phyloP scores from a whole-genome alignment of 2,888 invertebrate genomes.

The Dicycla oo region DNA sequence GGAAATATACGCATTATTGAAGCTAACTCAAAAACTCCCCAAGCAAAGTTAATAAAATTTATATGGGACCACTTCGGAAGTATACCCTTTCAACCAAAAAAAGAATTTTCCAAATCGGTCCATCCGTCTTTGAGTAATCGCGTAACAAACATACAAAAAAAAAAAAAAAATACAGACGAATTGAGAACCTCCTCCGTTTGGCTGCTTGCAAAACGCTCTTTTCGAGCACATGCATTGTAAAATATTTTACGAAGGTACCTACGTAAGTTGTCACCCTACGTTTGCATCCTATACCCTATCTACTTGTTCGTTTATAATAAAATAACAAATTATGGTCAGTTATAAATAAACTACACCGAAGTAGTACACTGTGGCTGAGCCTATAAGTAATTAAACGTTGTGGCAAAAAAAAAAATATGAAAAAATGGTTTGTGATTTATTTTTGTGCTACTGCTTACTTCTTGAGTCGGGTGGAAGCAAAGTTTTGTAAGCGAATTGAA shows the following conservation, averaged over 20 bases:
- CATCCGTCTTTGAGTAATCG: too few species aligned
- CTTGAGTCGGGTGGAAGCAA: neutral
- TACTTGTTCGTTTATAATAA: neutral
- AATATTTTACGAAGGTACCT: neutral
- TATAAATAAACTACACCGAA: constrained; percentile 3
- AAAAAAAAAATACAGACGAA: too few species aligned
- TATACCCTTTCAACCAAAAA: too few species aligned
- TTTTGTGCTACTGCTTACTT: constrained; percentile 11
- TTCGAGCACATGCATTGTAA: too few species aligned
- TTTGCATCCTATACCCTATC: constrained; percentile 3
- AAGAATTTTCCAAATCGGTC: too few species aligned
- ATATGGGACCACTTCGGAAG: too few species aligned
- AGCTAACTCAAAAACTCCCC: too few species aligned
- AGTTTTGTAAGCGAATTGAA: constrained; percentile 22
- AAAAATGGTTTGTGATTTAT: neutral
- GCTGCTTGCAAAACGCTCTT: too few species aligned
- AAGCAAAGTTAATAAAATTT: too few species aligned
- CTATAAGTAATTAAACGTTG: neutral
- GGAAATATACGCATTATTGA: too few species aligned
- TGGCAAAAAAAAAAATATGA: constrained; percentile 22
- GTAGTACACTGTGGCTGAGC: neutral
- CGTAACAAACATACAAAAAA: too few species aligned
- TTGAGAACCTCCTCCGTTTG: too few species aligned
- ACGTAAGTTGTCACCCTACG: constrained; percentile 26
- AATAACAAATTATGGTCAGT: neutral